Evolutionary conservation across 1,140 invertebrate genomes (phyloP), one percentile per base, ranked within the genome.

Genomic region (Notospermus geniculatus): DNA sequence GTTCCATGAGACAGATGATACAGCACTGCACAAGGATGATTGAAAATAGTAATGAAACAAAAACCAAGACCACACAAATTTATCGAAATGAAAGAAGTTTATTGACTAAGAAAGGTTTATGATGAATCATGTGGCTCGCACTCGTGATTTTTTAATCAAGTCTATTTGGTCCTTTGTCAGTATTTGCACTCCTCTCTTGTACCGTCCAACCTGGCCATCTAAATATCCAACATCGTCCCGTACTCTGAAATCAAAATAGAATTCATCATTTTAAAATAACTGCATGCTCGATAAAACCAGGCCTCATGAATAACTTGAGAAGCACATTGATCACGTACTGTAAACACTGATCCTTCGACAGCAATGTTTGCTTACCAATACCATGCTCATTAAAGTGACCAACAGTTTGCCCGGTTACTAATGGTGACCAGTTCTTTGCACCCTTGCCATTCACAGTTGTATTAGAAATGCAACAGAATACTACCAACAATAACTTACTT

Each of bases 211-310:
- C 19, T 56, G 19, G 17, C 27, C 30, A 13, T 22, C 22, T 1
- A 30, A 2, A 22, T 28, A 32, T 17, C 9, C 7, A 19, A 30
- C 11, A 30, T 22, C 72, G 73, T 41, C 65, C 63, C 57, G 68
- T 62, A 54, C 69, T 64, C 60, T 62, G 65, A 57, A 67, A 64
- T n/a, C n/a, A 23, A 67, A 62, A 56, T 61, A 59, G 45, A 61
- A 60, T 54, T 63, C 67, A 30, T 60, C 19, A 45, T 11, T 52
- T 32, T 19, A 41, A 28, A 32, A 13, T 15, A 0, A 32, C 41
- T 45, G 15, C n/a, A 11, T 45, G 22, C 32, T 64, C 58, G 17
- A 57, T 41, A 28, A 45, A 39, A 50, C 56, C 63, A 2, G 25
- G 36, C 17, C 22, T 32, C 9, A 30, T 45, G 5, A 30, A 46